Evolutionary conservation across 2,113 vertebrate species (phyloP).

Genomic region (Eira barbara): DNA sequence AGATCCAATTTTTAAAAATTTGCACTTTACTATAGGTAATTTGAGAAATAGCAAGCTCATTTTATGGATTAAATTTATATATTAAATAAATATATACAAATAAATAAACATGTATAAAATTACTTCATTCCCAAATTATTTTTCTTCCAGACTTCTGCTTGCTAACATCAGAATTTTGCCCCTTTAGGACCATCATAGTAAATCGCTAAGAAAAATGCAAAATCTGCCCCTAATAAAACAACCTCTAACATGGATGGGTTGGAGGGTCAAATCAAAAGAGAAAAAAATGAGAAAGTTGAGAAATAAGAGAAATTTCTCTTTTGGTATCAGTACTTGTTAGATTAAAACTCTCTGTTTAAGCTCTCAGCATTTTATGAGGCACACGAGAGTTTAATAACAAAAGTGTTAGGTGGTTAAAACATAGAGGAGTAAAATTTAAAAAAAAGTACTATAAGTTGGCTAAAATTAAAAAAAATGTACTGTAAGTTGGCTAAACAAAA

Average conservation of each 20-base stretch:
- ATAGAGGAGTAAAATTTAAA: not conserved
- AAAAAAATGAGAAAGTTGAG: conserved; percentile 65
- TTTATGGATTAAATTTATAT: conserved; percentile 56
- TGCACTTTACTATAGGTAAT: conserved; percentile 67
- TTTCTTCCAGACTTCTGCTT: conserved; percentile 64
- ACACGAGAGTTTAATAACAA: conserved; percentile 70
- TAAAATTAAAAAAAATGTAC: too few relatives aligned
- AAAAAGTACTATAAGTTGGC: not conserved
- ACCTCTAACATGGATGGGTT: conserved; percentile 15
- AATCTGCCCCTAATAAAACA: conserved; percentile 57
- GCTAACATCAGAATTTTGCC: conserved; percentile 55
- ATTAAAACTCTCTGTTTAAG: conserved; percentile 68
- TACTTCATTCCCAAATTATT: conserved; percentile 49
- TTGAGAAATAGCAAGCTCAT: conserved; percentile 72
- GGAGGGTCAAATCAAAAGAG: conserved; percentile 33
- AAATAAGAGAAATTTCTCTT: conserved; percentile 68
- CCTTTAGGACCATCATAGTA: conserved; percentile 25
- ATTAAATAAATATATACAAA: not conserved
- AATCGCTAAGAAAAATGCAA: conserved; percentile 56
- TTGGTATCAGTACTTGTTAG: conserved; percentile 68
- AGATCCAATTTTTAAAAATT: conserved; percentile 69
- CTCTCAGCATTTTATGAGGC: conserved; percentile 54
- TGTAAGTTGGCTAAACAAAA: not conserved
- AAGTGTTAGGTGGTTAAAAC: conserved; percentile 74
- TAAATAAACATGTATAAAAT: conserved; percentile 51